phyloP scores from a whole-genome alignment of 2,113 vertebrate species.

The Xerus inauris region DNA sequence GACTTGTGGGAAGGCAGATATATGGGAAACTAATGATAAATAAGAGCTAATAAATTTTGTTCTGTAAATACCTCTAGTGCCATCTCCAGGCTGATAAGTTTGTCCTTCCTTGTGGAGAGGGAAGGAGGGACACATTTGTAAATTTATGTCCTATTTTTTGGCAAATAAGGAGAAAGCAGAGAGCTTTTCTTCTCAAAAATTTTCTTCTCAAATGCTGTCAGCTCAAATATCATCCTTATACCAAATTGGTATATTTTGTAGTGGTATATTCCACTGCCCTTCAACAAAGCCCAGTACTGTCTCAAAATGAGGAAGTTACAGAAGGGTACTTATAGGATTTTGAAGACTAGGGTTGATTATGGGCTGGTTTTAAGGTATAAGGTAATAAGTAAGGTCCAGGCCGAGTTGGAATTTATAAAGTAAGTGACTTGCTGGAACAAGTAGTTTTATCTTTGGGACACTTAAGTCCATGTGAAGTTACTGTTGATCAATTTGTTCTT shows the following conservation, averaged over 20 bases:
- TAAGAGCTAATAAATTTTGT: background rate
- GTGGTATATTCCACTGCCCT: background rate
- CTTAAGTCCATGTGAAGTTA: background rate
- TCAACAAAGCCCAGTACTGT: background rate
- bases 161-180: background rate
- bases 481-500: slow-evolving; percentile 2
- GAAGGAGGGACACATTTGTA: background rate
- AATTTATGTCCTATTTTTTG: background rate
- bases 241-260: background rate
- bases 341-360: background rate
- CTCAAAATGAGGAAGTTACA: background rate
- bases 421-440: background rate
- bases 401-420: slow-evolving; percentile 11
- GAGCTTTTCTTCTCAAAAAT: background rate
- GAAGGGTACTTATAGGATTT: background rate
- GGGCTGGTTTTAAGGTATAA: slow-evolving; percentile 19
- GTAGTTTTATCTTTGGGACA: background rate
- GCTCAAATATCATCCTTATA: background rate
- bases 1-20: background rate
- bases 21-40: background rate
- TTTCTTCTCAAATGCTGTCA: background rate
- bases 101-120: background rate
- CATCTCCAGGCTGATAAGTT: background rate
- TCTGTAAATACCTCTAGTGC: background rate
- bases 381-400: background rate